Evolutionary conservation across 2,888 invertebrate species (phyloP).

Genomic region (Andrena minutula): DNA sequence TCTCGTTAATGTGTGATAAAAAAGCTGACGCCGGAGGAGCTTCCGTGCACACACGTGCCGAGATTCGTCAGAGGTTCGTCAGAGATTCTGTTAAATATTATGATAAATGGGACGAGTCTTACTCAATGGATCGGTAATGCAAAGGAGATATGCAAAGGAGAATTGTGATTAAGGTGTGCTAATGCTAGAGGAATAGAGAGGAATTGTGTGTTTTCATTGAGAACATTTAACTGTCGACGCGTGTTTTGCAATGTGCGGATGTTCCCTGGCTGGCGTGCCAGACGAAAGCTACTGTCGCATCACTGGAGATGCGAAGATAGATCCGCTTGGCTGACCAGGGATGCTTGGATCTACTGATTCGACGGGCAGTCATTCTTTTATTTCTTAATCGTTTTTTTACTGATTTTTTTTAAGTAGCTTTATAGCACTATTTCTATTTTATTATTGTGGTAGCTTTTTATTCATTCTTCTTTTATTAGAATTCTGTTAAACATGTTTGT

Average conservation of each 20-base stretch:
- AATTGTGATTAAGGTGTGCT: too few species aligned
- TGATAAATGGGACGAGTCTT: too few species aligned
- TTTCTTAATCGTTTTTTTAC: neutral
- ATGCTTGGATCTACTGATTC: constrained; percentile 23
- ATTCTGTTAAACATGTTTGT: neutral
- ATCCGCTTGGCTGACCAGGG: constrained; percentile 34
- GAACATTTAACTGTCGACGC: too few species aligned
- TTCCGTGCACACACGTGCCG: neutral
- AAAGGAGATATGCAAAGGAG: too few species aligned
- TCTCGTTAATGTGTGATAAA: neutral
- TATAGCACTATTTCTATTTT: too few species aligned
- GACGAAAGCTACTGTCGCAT: constrained; percentile 27
- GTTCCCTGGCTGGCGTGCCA: neutral
- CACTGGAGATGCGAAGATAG: constrained; percentile 35
- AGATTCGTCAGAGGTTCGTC: neutral
- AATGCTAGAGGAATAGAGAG: too few species aligned
- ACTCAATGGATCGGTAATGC: too few species aligned
- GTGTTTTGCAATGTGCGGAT: neutral
- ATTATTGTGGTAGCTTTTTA: too few species aligned
- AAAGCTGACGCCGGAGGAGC: neutral
- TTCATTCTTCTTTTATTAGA: neutral
- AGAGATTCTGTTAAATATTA: too few species aligned
- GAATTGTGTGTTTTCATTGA: too few species aligned
- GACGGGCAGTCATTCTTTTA: neutral
- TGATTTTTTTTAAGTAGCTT: neutral